Conservation (phyloP, 2,113 vertebrate genomes). For the Indicator maculatus region DNA sequence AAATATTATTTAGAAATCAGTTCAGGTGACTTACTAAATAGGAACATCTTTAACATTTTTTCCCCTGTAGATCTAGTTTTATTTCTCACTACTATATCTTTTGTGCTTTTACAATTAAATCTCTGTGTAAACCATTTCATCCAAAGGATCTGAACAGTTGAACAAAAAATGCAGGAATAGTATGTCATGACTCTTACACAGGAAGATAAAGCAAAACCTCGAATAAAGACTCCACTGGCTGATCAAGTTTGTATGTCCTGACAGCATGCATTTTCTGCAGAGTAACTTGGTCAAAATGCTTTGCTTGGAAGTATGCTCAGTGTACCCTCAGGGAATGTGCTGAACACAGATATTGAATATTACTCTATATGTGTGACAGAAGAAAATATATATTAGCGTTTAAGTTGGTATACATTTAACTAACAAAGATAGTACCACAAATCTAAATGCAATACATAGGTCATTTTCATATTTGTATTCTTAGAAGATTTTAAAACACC, state of each 20-base stretch:
- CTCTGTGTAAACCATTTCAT: neutral
- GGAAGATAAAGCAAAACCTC: neutral
- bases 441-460: neutral
- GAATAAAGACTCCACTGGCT: neutral
- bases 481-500: neutral
- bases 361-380: neutral
- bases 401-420: neutral
- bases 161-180: neutral
- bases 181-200: neutral
- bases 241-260: neutral
- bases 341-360: neutral
- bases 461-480: neutral
- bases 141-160: neutral
- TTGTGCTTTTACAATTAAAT: neutral
- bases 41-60: neutral
- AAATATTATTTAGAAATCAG: neutral
- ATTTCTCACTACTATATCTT: neutral
- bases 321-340: neutral
- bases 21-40: neutral
- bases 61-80: neutral
- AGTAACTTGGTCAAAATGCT: neutral
- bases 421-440: slow-evolving; percentile 37
- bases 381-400: neutral
- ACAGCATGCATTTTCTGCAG: neutral
- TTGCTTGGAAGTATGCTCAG: neutral